Base-by-base conservation (phyloP, 2,797 vertebrate genomes). In the Chlorospingus semifuscus region DNA sequence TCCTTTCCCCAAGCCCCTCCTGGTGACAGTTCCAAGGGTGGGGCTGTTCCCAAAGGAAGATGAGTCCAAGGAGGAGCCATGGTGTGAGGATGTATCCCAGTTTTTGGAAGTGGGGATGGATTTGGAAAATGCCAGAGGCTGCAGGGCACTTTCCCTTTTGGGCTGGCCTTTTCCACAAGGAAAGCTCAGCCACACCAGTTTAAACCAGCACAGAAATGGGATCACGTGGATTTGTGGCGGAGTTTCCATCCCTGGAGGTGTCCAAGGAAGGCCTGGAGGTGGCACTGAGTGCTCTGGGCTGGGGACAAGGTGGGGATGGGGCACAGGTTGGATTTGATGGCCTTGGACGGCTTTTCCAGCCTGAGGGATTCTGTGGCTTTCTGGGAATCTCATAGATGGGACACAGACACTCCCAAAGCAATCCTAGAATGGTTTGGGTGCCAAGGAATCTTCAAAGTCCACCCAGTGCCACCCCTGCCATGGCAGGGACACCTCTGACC, bases 401-500 rank as follows among this genome's bases (percentile, higher is more conserved):
- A 18, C 32, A 42, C 44, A 26, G 37, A 30, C 2, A 52, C 17
- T 29, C 13, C 32, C 37, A 21, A 4, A 41, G 26, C 46, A 69
- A 69, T 30, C 46, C 37, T 46, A 42, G 13, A 59, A 50, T 6
- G 2, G 14, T 36, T 1, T 52, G 65, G 37, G 46, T 17, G 9
- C 4, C 6, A 53, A 37, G 12, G 22, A 4, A 37, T 2, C 15
- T 46, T 29, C 16, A 53, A 52, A 50, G 6, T 1, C 15, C 63
- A 34, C 1, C 74, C 50, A 2, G 7, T 55, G 1, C 39, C 12
- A 8, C 17, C 18, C 22, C 9, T 4, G 0, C 22, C 47, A 27
- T 12, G n/a, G 47, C 19, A 63, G 34, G 19, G 68, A 29, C 41
- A 55, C 24, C 34, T 56, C 0, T 68, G 41, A 46, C 23, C 0